Evolutionary conservation across 2,888 invertebrate genomes (phyloP), one percentile per base, ranked within the genome.

Genomic region (Drosophila parthenogenetica): DNA sequence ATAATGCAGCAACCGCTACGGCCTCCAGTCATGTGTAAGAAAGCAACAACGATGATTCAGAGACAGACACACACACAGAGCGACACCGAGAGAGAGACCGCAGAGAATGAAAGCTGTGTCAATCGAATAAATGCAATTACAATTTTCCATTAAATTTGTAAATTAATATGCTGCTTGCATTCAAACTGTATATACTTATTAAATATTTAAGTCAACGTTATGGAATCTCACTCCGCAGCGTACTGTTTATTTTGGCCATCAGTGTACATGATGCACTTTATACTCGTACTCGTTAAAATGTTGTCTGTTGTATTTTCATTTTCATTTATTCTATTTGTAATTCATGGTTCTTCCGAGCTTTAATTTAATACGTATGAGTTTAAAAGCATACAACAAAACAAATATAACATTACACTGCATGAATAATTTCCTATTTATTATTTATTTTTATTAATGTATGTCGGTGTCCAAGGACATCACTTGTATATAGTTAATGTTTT

Each of bases 1-100:
- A 90, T 69, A 90, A 89, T 61, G 91, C 89, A 73, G 75, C 82
- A 50, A 58, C 79, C 59, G 69, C 79, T 66, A 80, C 84, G 66
- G 67, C 76, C 66, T 79, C 90, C 82, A 91, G 90, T 63, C 85
- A 89, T 66, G 90, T 90, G 58, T 90, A 84, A 82, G 39, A n/a
- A 58, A 29, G 22, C 46, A 51, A 57, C 73, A 73, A 51, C 43
- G 40, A 25, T 50, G 69, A 64, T 19, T 50, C 32, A 40, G 45
- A 39, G 19, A 60, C 29, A 29, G 8, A 29, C 8, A 29, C 8
- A 29, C 8, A 22, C 5, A 22, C 3, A 22, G 22, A 22, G 22
- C 2, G 25, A 8, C 2, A 29, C 2, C 5, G 7, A 25, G 0
- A 5, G 25, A 29, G 29, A 29, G 29, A 29, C 8, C 29, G 29